These are phyloP conservation scores for Strongylocentrotus purpuratus DNA, from an alignment of 35 echinoderm and acorn worm genomes.

Conservation along the genomic window DNA sequence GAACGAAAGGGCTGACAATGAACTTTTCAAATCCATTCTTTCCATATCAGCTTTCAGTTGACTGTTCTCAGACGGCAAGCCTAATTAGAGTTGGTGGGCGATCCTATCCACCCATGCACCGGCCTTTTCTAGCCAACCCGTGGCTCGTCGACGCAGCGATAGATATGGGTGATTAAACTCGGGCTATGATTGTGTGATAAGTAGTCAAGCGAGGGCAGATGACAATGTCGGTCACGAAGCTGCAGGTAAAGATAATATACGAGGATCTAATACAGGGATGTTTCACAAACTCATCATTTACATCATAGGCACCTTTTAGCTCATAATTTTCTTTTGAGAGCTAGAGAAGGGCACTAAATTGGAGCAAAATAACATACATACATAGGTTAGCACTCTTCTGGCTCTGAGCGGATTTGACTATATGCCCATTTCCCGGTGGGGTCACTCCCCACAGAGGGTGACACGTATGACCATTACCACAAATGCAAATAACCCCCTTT, in stretches of 20 bases:
- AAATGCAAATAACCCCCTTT: too few species aligned
- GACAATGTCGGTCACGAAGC: not conserved
- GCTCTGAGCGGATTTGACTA: too few species aligned
- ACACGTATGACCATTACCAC: too few species aligned
- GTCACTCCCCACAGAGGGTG: too few species aligned
- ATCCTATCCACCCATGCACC: not conserved
- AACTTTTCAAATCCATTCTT: not conserved
- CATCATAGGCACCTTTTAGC: not conserved
- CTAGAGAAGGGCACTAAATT: not conserved
- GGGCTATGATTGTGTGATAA: not conserved
- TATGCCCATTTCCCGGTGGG: too few species aligned
- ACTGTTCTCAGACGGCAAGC: not conserved
- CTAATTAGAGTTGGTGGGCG: not conserved
- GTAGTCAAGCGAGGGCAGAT: not conserved
- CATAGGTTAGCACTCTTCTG: too few species aligned
- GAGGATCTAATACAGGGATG: not conserved
- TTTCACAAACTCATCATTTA: not conserved
- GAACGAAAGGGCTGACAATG: not conserved
- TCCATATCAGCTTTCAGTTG: not conserved
- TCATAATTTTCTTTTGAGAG: not conserved
- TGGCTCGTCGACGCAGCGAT: not conserved
- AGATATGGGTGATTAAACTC: not conserved
- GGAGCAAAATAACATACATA: too few species aligned
- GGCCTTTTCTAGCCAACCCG: not conserved
- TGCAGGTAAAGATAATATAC: not conserved